Evolutionary conservation across 2,113 vertebrate species (phyloP), one percentile per base, ranked within the genome.

Genomic region (Melierax canorus): DNA sequence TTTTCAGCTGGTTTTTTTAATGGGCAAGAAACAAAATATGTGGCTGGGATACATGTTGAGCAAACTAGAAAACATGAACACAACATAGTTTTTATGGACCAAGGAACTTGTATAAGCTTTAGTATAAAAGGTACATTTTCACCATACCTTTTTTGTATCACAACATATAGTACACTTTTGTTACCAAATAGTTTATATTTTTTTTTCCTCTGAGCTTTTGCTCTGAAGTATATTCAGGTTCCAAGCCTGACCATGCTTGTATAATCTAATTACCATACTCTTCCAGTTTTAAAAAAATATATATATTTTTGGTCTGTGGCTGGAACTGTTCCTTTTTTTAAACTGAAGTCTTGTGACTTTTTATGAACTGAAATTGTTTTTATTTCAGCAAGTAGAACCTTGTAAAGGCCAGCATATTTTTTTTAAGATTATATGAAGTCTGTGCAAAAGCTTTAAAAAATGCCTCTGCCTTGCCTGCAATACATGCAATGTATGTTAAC

Each of bases 371-470:
- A 99, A 98, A 98, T 98, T 98, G 97, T 98, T 98, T 98, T 97
- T 96, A 97, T 97, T 98, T 98, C 97, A 98, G 98, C 98, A 97
- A 98, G 98, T 98, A 98, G 98, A 98, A 98, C 98, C 98, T 99
- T 99, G 98, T 99, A 98, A 99, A 99, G 98, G 98, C 98, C 98
- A 98, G 94, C 97, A 91, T 99, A 96, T 99, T 99, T 99, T 99
- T 98, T 99, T 98, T 98, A 98, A 98, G 98, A 99, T 99, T 99
- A 99, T 99, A 99, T 99, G 99, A 99, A 99, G 99, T 99, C 98
- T 99, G 99, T 99, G 99, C 99, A 99, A 99, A 99, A 99, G 99
- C 99, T 99, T 99, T 99, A 99, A 99, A 99, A 99, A 99, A 99
- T 98, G 99, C 99, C 99, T 99, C 99, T 99, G 99, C 99, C 99